These are phyloP conservation scores for Rhagium mordax DNA, from an alignment of 2,888 invertebrate genomes.

Conservation along the genomic window DNA sequence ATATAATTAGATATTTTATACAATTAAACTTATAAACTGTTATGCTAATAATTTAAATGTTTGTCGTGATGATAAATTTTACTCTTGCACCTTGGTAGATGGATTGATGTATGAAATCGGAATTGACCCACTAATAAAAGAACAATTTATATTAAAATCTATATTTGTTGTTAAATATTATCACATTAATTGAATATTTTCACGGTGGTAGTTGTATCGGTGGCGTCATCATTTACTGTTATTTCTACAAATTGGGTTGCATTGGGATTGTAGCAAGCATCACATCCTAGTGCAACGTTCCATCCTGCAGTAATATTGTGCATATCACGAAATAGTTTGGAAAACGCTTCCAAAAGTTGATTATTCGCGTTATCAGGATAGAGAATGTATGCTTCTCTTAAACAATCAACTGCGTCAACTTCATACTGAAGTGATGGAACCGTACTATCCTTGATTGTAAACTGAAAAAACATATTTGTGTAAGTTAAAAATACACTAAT, in stretches of 20 bases:
- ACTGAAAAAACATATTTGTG: not conserved
- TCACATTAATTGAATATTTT: constrained; percentile 4
- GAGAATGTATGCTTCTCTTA: not conserved
- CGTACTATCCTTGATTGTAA: not conserved
- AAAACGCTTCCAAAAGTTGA: not conserved
- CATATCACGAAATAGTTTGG: not conserved
- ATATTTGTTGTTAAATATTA: not conserved
- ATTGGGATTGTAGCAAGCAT: not conserved
- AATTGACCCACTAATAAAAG: too few species aligned
- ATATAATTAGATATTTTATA: too few species aligned
- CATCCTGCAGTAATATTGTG: not conserved
- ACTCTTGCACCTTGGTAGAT: too few species aligned
- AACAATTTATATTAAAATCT: not conserved
- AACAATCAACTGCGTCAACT: constrained; percentile 3
- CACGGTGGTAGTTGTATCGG: not conserved
- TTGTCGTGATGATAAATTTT: too few species aligned
- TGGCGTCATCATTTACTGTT: not conserved
- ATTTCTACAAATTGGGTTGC: not conserved
- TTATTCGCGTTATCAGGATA: not conserved
- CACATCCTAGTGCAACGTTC: not conserved
- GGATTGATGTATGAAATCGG: too few species aligned
- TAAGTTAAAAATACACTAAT: too few species aligned
- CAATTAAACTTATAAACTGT: too few species aligned
- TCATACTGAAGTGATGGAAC: constrained; percentile 8
- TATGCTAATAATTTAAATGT: too few species aligned